Percentiles rank a stretch among this genome's conserved stretches.
phyloP scores from a whole-genome alignment of 2,888 invertebrate species.

The Acanthosepion pharaonis region DNA sequence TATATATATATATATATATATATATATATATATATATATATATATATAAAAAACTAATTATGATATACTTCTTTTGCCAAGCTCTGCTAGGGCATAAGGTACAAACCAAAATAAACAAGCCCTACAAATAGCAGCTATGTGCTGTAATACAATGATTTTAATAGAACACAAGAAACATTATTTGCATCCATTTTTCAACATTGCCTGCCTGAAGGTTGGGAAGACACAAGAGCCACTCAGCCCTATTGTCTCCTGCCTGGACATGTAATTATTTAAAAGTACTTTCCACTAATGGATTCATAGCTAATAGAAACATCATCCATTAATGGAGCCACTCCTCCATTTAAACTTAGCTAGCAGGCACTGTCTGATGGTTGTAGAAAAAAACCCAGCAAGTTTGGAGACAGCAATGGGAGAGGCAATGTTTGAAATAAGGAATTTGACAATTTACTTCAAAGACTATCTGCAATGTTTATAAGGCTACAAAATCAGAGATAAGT shows the following conservation, averaged over 20 bases:
- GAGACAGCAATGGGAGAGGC: not conserved
- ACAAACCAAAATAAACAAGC: too few species aligned
- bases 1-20: too few species aligned
- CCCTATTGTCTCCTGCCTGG: conserved; percentile 16
- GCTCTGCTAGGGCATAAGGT: too few species aligned
- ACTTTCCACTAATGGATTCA: conserved; percentile 1
- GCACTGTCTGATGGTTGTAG: not conserved
- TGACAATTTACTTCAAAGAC: not conserved
- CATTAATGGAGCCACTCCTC: conserved; percentile 11
- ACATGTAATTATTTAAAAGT: conserved; percentile 33
- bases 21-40: too few species aligned
- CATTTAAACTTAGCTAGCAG: not conserved
- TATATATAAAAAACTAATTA: too few species aligned
- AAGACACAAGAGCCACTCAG: conserved; percentile 6
- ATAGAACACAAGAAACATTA: not conserved
- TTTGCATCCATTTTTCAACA: not conserved
- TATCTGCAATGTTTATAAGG: not conserved
- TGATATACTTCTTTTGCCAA: too few species aligned
- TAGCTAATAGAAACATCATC: conserved; percentile 20
- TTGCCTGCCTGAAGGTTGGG: not conserved
- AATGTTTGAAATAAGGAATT: not conserved
- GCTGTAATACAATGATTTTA: not conserved
- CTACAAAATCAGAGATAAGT: too few species aligned
- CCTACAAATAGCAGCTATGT: not conserved
- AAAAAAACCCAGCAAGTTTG: not conserved